Evolutionary conservation across 2,888 invertebrate genomes (phyloP), one percentile per base, ranked within the genome.

Genomic region (Pharmacophagus antenor): DNA sequence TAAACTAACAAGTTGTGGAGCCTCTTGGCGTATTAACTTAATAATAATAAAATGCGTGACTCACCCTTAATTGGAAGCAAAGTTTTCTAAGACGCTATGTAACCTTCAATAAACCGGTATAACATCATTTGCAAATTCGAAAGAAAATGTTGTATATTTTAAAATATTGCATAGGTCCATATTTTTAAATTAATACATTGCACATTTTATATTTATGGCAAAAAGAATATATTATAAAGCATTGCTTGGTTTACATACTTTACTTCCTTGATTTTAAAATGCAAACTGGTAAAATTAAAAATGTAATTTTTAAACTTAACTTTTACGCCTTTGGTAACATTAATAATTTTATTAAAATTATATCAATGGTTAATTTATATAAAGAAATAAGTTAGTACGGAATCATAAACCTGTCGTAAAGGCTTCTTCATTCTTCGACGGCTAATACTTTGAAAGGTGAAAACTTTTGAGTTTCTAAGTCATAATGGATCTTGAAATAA

Each of bases 81-180:
- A 58, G 52, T 53, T 41, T 53, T 20, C 42, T 41, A 42, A 57
- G 48, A 22, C 48, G 23, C 46, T 46, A 25, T 31, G n/a, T 46
- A 23, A 60, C 52, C 47, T 56, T 48, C 27, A 27, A 22, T 1
- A 52, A 56, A 61, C 61, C 56, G 61, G 61, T 61, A 56, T 27
- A 52, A 18, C 56, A 57, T 61, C 56, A 21, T 56, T 52, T 50
- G 44, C 49, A 21, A 56, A 56, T 47, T 44, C 22, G 25, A 7
- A 22, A 31, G 25, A 20, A 51, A 46, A 44, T 44, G 6, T 44
- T 17, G n/a, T n/a, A 44, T 15, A 18, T 44, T 44, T 7, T 44
- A 44, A 18, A 18, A 18, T 44, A 44, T 18, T 44, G 17, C 10
- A 44, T n/a, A 44, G n/a, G 18, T 15, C 6, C 2, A n/a, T n/a